Evolutionary conservation across 2,113 vertebrate genomes (phyloP), one percentile per base, ranked within the genome.

Genomic region (Telmatochromis sp.): DNA sequence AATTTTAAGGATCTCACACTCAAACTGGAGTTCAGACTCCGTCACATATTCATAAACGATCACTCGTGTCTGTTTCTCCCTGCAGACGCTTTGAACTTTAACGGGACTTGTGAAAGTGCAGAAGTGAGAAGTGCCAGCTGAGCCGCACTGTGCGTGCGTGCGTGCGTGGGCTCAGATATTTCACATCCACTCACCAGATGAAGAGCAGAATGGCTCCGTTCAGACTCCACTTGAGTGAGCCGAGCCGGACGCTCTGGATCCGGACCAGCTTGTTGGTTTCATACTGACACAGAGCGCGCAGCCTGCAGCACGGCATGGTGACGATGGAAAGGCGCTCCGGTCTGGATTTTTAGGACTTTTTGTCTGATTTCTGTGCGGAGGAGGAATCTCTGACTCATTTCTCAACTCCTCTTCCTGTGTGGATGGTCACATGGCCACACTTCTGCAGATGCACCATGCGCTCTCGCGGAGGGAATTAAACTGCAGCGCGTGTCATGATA

Each of bases 151-250:
- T 50, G 28, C n/a, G n/a, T 40, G 23, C 26, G 2, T 33, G n/a
- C 2, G 12, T 35, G 73, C 80, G 75, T 26, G 51, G 73, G 54
- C 50, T 15, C 54, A 31, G 11, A 19, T 26, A 50, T 28, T 31
- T 53, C 47, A 54, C n/a, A 2, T n/a, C 13, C 63, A 94, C 97
- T 97, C 93, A 97, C 96, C 96, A 94, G 89, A 97, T 90, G 12
- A 92, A 89, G 14, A 95, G 3, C 51, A 94, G 88, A 6, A 95
- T 89, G 9, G 47, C 14, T 17, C 8, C 57, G 57, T 94, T 95
- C 55, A 97, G 63, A 12, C 51, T 21, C 90, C 89, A 95, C 91
- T 94, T 97, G 26, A 97, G 19, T 0, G 87, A 93, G 2, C 96
- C 96, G 0, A 95, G 86, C 83, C 85, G 91, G 51, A 86, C 10